Percentiles rank a stretch among this genome's conserved stretches.
Conservation (phyloP, 2,113 vertebrate genomes). For the Zosterops borbonicus region DNA sequence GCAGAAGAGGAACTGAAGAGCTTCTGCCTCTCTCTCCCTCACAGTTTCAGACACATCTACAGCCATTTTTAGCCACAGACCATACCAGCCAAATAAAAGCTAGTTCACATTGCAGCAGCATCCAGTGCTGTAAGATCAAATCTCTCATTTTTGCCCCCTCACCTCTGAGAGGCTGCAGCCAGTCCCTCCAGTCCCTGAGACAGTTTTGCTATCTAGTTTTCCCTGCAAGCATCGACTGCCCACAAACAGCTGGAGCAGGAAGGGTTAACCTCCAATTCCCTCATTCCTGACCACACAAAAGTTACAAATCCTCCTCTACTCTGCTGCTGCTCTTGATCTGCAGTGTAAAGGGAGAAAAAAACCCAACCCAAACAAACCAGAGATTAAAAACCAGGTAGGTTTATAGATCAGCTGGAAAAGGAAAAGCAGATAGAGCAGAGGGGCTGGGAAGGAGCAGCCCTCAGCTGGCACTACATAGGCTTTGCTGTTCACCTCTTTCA, state of each 20-base stretch:
- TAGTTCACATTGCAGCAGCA: background rate
- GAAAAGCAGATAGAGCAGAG: background rate
- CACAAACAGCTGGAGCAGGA: background rate
- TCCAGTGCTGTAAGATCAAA: background rate
- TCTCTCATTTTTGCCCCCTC: background rate
- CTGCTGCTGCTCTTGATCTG: background rate
- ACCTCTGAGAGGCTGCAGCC: background rate
- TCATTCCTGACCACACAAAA: background rate
- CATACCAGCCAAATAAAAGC: background rate
- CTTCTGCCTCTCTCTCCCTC: background rate
- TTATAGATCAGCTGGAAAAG: slow-evolving; percentile 28
- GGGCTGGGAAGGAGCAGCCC: background rate
- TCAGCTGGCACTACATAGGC: background rate
- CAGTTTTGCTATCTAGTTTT: background rate
- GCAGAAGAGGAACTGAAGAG: background rate
- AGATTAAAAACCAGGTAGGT: background rate
- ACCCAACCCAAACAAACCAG: background rate
- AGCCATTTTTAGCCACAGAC: slow-evolving; percentile 2
- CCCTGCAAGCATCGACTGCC: background rate
- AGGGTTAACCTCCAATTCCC: slow-evolving; percentile 1
- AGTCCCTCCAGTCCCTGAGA: background rate
- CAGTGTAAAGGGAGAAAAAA: background rate
- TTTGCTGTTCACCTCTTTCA: background rate
- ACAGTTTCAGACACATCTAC: background rate
- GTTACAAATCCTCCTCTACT: background rate